Conservation (phyloP, 2,113 vertebrate genomes). For the Leucoraja erinaceus region DNA sequence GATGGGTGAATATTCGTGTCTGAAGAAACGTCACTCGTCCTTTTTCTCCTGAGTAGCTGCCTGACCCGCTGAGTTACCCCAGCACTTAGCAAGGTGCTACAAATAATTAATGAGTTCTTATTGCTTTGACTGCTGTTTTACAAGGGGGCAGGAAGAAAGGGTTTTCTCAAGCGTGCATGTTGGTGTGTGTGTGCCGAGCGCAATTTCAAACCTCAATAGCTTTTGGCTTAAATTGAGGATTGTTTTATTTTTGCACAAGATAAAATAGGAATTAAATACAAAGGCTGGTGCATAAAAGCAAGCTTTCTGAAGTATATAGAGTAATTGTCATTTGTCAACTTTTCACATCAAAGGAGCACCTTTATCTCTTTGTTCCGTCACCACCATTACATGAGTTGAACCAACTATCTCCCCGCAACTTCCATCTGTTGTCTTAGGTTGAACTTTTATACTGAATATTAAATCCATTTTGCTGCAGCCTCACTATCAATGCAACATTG, state of each 20-base stretch:
- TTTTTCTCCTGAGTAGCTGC: no score
- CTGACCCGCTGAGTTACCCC: no score
- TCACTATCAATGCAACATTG: background rate
- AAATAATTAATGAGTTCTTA: background rate
- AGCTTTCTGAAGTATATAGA: background rate
- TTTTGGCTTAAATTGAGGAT: slow-evolving; percentile 24
- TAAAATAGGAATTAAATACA: background rate
- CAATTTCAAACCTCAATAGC: slow-evolving; percentile 18
- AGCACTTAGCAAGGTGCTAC: background rate
- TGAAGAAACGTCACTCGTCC: no score
- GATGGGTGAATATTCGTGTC: no score
- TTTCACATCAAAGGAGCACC: background rate
- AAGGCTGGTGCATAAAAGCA: background rate
- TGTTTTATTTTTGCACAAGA: background rate
- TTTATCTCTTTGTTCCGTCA: slow-evolving; percentile 57
- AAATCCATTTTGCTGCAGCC: background rate
- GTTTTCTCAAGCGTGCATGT: background rate
- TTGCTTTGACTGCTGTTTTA: background rate
- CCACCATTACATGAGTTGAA: slow-evolving; percentile 60
- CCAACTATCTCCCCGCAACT: slow-evolving; percentile 59
- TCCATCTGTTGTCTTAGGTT: slow-evolving; percentile 59
- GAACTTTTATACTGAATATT: background rate
- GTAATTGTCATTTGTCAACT: background rate
- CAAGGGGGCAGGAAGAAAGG: background rate
- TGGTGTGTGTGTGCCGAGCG: background rate